Conservation (phyloP, 2,888 invertebrate genomes). For the Fragum fragum region DNA sequence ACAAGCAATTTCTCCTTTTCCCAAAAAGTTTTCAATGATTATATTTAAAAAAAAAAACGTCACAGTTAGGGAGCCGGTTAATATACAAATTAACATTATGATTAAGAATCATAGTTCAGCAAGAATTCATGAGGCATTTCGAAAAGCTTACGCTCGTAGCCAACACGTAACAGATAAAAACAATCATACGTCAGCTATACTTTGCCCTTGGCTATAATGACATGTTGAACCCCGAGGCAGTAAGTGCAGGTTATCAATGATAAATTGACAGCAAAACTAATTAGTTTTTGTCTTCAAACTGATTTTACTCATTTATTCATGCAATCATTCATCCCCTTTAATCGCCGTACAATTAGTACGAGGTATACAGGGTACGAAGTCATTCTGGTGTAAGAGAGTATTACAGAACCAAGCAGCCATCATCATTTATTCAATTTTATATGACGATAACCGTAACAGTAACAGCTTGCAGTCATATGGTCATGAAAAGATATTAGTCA, state of each 20-base stretch:
- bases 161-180: not conserved
- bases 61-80: no score
- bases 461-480: slow-evolving; percentile 19
- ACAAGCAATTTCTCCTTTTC: no score
- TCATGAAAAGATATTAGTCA: not conserved
- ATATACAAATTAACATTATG: no score
- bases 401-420: not conserved
- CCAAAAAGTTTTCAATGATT: no score
- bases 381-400: not conserved
- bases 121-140: no score
- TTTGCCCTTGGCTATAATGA: not conserved
- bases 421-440: slow-evolving; percentile 11
- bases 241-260: slow-evolving; percentile 1
- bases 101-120: no score
- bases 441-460: not conserved
- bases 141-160: no score
- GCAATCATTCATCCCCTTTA: not conserved
- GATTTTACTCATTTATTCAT: slow-evolving; percentile 18
- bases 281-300: slow-evolving; percentile 8
- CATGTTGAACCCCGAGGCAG: slow-evolving; percentile 18
- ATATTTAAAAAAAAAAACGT: no score
- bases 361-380: not conserved
- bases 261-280: slow-evolving; percentile 23
- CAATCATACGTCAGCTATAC: not conserved
- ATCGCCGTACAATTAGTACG: not conserved